phyloP scores from a whole-genome alignment of 2,797 vertebrate species.

The Cyprinodon diabolis region DNA sequence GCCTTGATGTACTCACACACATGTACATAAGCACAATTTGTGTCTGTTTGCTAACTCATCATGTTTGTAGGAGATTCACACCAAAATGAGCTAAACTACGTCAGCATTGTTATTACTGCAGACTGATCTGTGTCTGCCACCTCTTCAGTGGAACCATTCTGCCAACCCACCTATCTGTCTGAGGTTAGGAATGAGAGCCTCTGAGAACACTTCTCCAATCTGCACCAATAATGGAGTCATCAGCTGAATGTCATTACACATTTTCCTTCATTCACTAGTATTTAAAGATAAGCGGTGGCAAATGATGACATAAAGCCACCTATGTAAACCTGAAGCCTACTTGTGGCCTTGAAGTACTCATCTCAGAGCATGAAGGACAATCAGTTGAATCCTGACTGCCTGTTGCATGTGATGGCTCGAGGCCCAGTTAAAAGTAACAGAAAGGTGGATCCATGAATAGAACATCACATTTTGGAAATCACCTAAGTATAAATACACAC shows the following conservation, averaged over 20 bases:
- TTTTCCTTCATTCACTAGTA: constrained; percentile 21
- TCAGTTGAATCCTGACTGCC: neutral
- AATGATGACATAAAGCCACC: neutral
- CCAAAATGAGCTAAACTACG: constrained; percentile 13
- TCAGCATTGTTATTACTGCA: constrained; percentile 46
- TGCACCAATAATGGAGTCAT: constrained; percentile 44
- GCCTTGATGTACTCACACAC: constrained; percentile 28
- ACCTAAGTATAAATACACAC: constrained; percentile 20
- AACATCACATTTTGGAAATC: constrained; percentile 30
- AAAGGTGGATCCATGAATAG: constrained; percentile 12
- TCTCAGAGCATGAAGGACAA: constrained; percentile 40
- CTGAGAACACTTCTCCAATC: constrained; percentile 22
- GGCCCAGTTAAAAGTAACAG: constrained; percentile 21
- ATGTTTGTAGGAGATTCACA: constrained; percentile 27
- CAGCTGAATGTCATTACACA: constrained; percentile 45
- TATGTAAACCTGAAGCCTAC: constrained; percentile 19
- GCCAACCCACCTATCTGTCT: constrained; percentile 34
- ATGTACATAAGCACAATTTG: constrained; percentile 44
- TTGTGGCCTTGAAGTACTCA: constrained; percentile 29
- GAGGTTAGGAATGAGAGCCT: constrained; percentile 42
- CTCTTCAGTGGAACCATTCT: constrained; percentile 35
- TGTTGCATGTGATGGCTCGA: constrained; percentile 23
- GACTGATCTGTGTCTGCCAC: constrained; percentile 40
- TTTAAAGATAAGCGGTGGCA: too few relatives aligned
- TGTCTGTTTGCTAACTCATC: constrained; percentile 47